Evolutionary conservation across 2,888 invertebrate genomes (phyloP).

Genomic region (Eupithecia subumbrata): DNA sequence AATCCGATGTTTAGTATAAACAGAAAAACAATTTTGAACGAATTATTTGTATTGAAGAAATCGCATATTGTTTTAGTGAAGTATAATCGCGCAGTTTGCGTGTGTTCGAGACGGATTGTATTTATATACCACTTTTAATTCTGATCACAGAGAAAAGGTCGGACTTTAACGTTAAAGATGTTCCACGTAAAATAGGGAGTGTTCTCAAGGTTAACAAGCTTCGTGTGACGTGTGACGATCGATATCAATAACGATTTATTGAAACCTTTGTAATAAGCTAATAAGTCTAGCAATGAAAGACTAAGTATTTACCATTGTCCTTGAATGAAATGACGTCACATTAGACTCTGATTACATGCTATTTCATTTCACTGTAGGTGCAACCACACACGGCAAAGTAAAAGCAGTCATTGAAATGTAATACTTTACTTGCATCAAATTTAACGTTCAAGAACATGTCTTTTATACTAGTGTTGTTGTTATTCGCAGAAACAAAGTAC

Average conservation of each 20-base stretch:
- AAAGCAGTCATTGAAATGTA: neutral
- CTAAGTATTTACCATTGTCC: neutral
- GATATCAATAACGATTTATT: conserved; percentile 51
- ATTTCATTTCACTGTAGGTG: neutral
- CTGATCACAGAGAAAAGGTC: neutral
- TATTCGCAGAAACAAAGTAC: conserved; percentile 20
- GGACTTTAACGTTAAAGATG: conserved; percentile 40
- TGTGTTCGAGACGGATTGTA: neutral
- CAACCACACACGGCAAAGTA: neutral
- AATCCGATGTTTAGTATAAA: neutral
- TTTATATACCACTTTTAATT: neutral
- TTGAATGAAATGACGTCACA: conserved; percentile 6
- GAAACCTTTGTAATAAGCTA: conserved; percentile 28
- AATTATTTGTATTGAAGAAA: neutral
- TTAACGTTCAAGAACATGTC: conserved; percentile 4
- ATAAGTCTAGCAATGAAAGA: neutral
- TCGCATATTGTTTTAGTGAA: neutral
- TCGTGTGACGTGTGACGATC: conserved; percentile 55
- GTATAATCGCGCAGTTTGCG: neutral
- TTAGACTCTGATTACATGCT: neutral
- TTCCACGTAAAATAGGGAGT: conserved; percentile 64
- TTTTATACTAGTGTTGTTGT: conserved; percentile 18
- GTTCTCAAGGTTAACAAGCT: conserved; percentile 65
- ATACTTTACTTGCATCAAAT: neutral
- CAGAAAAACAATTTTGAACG: neutral